Percentiles rank a stretch among this genome's conserved stretches.
Evolutionary conservation across 2,113 vertebrate species (phyloP).

Genomic region (Apodemus sylvaticus): DNA sequence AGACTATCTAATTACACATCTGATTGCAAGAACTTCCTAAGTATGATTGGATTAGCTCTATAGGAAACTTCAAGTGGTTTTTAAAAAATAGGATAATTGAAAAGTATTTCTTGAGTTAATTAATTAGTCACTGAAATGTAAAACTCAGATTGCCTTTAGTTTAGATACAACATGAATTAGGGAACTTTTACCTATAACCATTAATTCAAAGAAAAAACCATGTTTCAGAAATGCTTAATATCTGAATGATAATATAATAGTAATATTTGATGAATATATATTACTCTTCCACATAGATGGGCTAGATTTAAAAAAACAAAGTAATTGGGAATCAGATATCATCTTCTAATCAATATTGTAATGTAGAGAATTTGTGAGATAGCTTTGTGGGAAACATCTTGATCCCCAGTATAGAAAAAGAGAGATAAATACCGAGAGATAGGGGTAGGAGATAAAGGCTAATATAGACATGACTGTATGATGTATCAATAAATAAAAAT

Average conservation of each 20-base stretch:
- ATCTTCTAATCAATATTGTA: not conserved
- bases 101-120: not conserved
- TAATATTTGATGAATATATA: not conserved
- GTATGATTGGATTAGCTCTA: not conserved
- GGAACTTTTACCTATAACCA: not conserved
- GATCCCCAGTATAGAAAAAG: not conserved
- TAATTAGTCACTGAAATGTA: conserved; percentile 36
- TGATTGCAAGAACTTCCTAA: not conserved
- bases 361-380: not conserved
- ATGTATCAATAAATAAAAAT: not conserved
- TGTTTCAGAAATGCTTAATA: not conserved
- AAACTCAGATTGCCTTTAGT: conserved; percentile 20
- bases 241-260: not conserved
- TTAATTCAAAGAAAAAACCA: not conserved
- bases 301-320: not conserved
- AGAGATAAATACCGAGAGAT: not conserved
- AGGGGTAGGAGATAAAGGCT: not conserved
- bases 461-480: no score
- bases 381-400: not conserved
- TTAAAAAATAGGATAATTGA: not conserved
- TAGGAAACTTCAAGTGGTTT: not conserved
- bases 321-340: not conserved
- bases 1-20: not conserved
- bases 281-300: not conserved
- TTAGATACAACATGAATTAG: not conserved